Conservation (phyloP, 2,888 invertebrate genomes). For the Phasia obesa region DNA sequence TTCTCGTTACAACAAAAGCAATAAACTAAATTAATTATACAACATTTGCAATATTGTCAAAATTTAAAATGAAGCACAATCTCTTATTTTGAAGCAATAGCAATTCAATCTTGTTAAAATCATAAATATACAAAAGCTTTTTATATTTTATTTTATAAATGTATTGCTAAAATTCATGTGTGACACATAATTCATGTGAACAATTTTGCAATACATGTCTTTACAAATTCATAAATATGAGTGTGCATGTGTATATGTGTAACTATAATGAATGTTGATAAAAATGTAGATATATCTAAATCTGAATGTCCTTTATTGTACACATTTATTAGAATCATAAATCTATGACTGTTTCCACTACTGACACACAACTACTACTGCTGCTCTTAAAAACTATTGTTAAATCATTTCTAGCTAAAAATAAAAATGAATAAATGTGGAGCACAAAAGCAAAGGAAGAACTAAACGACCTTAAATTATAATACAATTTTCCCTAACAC, state of each 20-base stretch:
- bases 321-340: conserved; percentile 68
- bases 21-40: conserved; percentile 16
- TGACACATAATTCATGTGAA: conserved; percentile 35
- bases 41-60: conserved; percentile 24
- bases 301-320: conserved; percentile 59
- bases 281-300: conserved; percentile 42
- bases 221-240: background rate
- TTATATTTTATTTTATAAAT: background rate
- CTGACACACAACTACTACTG: conserved; percentile 44
- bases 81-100: conserved; percentile 35
- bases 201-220: conserved; percentile 32
- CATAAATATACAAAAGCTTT: background rate
- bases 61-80: conserved; percentile 29
- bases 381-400: conserved; percentile 50
- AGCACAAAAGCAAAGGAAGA: conserved; percentile 16
- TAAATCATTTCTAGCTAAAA: conserved; percentile 50
- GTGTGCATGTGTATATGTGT: conserved; percentile 13
- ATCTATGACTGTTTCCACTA: conserved; percentile 55
- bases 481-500: conserved; percentile 60
- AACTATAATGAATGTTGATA: conserved; percentile 56
- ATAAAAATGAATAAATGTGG: conserved; percentile 41
- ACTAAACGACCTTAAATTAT: conserved; percentile 69
- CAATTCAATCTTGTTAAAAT: conserved; percentile 54
- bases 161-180: background rate
- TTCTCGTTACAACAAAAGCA: background rate